Percentiles rank a stretch among this genome's conserved stretches.
These are phyloP conservation scores for Collichthys lucidus DNA, from an alignment of 2,113 vertebrate species.

Conservation along the genomic window DNA sequence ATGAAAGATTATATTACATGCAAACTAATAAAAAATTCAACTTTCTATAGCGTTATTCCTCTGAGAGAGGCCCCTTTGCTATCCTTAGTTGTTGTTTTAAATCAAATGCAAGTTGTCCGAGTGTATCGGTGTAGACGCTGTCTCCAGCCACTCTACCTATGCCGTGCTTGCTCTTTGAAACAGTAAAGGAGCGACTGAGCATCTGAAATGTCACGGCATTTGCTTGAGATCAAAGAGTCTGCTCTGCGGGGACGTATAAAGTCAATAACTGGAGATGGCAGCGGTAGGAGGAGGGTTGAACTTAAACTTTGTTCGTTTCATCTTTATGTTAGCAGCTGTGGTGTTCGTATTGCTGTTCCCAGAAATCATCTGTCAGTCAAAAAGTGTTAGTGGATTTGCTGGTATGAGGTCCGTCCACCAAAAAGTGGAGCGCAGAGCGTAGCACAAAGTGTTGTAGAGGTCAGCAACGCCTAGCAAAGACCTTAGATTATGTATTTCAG, in stretches of 20 bases:
- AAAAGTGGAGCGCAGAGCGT: no score
- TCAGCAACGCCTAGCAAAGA: neutral
- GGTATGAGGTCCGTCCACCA: neutral
- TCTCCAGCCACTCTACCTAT: conserved; percentile 14
- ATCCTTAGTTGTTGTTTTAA: conserved; percentile 3
- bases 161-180: conserved; percentile 26
- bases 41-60: neutral
- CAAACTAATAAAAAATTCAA: conserved; percentile 1
- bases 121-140: neutral
- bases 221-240: conserved; percentile 45
- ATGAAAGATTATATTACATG: neutral
- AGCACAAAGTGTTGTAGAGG: neutral
- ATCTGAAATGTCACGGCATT: conserved; percentile 67
- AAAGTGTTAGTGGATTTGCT: neutral
- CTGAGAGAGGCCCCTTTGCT: neutral
- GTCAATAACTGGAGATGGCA: conserved; percentile 22
- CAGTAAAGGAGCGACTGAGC: neutral
- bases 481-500: neutral
- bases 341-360: neutral
- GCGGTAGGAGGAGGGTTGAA: neutral
- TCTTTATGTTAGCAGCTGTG: no score
- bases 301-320: no score
- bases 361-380: conserved; percentile 14
- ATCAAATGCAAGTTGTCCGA: conserved; percentile 24
- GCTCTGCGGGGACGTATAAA: conserved; percentile 7